Conservation (phyloP, 2,888 invertebrate genomes). For the Aethes cnicana region DNA sequence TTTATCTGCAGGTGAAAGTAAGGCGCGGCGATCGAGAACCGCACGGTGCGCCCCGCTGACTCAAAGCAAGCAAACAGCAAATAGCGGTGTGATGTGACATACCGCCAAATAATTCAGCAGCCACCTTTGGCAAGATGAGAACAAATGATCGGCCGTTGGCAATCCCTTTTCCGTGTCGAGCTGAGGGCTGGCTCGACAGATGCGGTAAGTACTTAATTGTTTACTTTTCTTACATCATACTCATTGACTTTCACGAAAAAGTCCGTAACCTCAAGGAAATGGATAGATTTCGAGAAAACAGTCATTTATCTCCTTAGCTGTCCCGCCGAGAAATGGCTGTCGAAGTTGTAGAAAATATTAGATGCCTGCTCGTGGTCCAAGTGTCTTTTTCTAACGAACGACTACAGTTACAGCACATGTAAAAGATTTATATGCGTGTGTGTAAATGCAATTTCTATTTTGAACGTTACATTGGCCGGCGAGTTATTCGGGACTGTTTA, state of each 20-base stretch:
- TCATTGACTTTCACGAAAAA: no score
- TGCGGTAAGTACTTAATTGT: conserved; percentile 65
- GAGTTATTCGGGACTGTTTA: conserved; percentile 68
- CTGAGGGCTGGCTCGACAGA: conserved; percentile 75
- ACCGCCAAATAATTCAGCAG: conserved; percentile 7
- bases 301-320: no score
- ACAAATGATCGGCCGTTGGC: conserved; percentile 53
- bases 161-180: conserved; percentile 73
- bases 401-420: no score
- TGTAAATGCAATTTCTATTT: conserved; percentile 45
- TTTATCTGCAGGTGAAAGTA: conserved; percentile 75
- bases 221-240: no score
- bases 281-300: no score
- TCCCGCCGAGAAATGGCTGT: no score
- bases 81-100: conserved; percentile 24
- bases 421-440: neutral
- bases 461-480: conserved; percentile 50
- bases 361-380: no score
- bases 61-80: neutral
- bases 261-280: no score
- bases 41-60: conserved; percentile 33
- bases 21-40: conserved; percentile 50
- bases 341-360: no score
- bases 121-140: conserved; percentile 56
- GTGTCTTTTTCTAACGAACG: no score